Conservation (phyloP, 2,113 vertebrate species). For the Tragelaphus scriptus region DNA sequence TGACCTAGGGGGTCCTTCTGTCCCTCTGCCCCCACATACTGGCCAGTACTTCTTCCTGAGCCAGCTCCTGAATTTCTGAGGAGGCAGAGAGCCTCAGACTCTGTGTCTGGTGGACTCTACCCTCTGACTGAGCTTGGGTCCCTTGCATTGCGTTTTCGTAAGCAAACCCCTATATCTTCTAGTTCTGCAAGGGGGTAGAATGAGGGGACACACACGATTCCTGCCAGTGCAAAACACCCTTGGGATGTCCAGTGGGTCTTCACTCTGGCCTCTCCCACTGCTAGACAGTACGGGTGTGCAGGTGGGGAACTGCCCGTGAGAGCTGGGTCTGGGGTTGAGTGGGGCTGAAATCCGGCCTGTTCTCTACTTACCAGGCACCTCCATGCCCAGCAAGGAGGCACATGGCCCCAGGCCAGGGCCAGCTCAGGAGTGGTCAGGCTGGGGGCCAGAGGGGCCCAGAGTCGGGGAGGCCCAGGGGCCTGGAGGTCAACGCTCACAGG, state of each 20-base stretch:
- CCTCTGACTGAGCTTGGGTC: background rate
- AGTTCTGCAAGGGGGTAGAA: background rate
- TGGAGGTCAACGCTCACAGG: background rate
- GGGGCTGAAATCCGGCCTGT: background rate
- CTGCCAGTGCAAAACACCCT: background rate
- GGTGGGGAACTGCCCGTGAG: background rate
- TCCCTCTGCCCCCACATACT: fast-evolving
- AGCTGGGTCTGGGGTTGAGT: background rate
- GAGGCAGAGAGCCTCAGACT: background rate
- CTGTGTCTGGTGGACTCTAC: background rate
- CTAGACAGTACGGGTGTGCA: background rate
- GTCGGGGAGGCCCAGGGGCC: background rate
- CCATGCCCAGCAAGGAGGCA: background rate
- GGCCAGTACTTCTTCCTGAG: background rate
- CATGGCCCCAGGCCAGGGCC: background rate
- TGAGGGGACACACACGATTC: background rate
- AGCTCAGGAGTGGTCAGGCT: background rate
- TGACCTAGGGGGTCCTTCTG: background rate
- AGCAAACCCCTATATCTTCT: background rate
- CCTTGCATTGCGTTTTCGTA: background rate
- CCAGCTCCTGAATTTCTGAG: background rate
- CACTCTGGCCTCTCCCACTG: background rate
- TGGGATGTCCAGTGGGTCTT: too few relatives aligned
- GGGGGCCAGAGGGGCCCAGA: background rate
- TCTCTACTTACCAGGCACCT: background rate